Percentiles rank a stretch among this genome's conserved stretches.
These are phyloP conservation scores for Drosophila setosimentum DNA, from an alignment of 2,888 invertebrate genomes.

Conservation along the genomic window DNA sequence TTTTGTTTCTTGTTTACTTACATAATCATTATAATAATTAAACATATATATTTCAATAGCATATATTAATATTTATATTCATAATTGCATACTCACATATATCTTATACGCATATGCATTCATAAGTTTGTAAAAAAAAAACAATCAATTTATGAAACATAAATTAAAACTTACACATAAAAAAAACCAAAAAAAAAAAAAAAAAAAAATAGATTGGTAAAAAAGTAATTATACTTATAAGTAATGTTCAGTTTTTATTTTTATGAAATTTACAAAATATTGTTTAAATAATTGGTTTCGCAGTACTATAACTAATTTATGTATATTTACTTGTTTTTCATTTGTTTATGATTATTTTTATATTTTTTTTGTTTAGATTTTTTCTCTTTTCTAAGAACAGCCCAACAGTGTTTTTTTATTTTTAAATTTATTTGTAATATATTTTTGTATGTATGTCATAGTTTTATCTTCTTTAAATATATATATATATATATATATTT, in stretches of 20 bases:
- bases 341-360: conserved; percentile 27
- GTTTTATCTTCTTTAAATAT: conserved; percentile 24
- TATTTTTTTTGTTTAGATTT: conserved; percentile 23
- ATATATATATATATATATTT: conserved; percentile 27
- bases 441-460: conserved; percentile 25
- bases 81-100: conserved; percentile 8
- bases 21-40: conserved; percentile 48
- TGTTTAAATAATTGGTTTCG: conserved; percentile 57
- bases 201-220: conserved; percentile 37
- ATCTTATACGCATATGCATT: conserved; percentile 13
- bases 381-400: conserved; percentile 78
- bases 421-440: conserved; percentile 38
- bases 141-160: conserved; percentile 36
- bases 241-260: conserved; percentile 31
- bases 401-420: conserved; percentile 73
- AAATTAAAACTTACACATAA: conserved; percentile 54
- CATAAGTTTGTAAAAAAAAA: conserved; percentile 28
- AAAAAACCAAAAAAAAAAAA: conserved; percentile 52
- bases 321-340: conserved; percentile 27
- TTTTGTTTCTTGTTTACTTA: conserved; percentile 31
- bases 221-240: conserved; percentile 44
- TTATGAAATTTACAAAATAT: conserved; percentile 65
- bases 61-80: conserved; percentile 9
- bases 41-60: conserved; percentile 61
- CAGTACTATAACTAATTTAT: conserved; percentile 39